Conservation (phyloP, 2,113 vertebrate species). For the Callionymus lyra region DNA sequence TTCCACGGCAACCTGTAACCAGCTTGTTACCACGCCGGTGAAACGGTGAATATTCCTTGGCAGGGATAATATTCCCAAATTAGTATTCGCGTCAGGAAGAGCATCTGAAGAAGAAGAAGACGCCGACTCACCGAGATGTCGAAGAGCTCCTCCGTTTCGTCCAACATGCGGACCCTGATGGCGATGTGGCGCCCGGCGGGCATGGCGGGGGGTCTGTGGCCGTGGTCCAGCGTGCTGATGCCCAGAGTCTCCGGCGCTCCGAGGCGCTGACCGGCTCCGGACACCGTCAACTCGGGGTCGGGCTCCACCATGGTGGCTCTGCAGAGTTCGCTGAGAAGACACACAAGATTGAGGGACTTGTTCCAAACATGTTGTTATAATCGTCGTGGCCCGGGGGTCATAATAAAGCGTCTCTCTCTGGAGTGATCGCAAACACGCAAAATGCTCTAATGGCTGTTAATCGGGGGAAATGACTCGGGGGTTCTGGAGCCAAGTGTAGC, state of each 20-base stretch:
- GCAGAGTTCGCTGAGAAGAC: constrained; percentile 25
- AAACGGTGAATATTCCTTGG: constrained; percentile 22
- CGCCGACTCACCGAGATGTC: constrained; percentile 91
- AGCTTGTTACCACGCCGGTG: constrained; percentile 25
- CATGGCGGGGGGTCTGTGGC: constrained; percentile 78
- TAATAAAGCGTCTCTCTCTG: too few species aligned
- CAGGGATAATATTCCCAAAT: constrained; percentile 11
- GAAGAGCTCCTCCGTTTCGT: constrained; percentile 89
- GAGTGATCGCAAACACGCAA: too few species aligned
- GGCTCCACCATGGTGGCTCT: constrained; percentile 82
- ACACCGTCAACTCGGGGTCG: constrained; percentile 78
- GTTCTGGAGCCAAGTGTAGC: too few species aligned
- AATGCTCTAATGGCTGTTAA: too few species aligned
- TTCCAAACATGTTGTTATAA: too few species aligned
- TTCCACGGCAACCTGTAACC: constrained; percentile 59
- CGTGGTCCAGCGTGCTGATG: constrained; percentile 92
- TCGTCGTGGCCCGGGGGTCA: too few species aligned
- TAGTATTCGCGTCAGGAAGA: not conserved
- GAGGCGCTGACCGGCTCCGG: constrained; percentile 81
- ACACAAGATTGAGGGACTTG: not conserved
- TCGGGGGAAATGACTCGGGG: too few species aligned
- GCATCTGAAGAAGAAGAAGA: too few species aligned
- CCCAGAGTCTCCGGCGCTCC: constrained; percentile 86
- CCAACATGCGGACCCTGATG: constrained; percentile 90
- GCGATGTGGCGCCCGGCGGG: constrained; percentile 82